These are phyloP conservation scores for Mionectes macconnelli DNA, from an alignment of 2,113 vertebrate genomes.

Conservation along the genomic window DNA sequence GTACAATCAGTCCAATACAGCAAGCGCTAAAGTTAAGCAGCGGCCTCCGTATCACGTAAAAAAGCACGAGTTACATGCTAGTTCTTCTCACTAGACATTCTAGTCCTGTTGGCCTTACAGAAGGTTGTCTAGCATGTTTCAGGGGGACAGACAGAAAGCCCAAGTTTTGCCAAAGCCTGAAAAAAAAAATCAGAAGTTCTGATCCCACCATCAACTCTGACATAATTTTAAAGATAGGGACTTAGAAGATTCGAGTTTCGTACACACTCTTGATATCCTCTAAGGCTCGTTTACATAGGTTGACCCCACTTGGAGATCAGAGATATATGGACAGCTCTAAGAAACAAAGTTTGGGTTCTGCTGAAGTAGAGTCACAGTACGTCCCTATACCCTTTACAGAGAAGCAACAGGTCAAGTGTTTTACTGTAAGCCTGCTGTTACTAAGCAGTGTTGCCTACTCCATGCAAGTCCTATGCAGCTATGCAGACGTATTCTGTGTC, in stretches of 20 bases:
- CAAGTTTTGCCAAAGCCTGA: background rate
- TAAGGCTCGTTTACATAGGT: background rate
- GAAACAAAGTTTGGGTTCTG: background rate
- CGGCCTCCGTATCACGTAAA: background rate
- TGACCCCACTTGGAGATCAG: background rate
- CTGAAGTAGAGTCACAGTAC: background rate
- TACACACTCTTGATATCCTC: background rate
- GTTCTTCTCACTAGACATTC: background rate
- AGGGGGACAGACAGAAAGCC: background rate
- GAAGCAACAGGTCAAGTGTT: background rate
- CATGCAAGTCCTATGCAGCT: background rate
- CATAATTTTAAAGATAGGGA: background rate
- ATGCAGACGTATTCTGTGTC: background rate
- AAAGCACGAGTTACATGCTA: background rate
- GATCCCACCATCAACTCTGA: background rate
- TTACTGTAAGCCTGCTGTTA: background rate
- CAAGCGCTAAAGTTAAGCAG: rapidly evolving
- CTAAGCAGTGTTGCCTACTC: background rate
- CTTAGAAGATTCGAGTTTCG: background rate
- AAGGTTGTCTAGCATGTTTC: background rate
- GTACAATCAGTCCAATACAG: background rate
- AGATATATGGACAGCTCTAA: background rate
- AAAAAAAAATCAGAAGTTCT: background rate
- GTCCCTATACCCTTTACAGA: background rate
- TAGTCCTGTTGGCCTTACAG: background rate